These are phyloP conservation scores for Nothocercus julius DNA, from an alignment of 2,113 vertebrate species.

Conservation along the genomic window DNA sequence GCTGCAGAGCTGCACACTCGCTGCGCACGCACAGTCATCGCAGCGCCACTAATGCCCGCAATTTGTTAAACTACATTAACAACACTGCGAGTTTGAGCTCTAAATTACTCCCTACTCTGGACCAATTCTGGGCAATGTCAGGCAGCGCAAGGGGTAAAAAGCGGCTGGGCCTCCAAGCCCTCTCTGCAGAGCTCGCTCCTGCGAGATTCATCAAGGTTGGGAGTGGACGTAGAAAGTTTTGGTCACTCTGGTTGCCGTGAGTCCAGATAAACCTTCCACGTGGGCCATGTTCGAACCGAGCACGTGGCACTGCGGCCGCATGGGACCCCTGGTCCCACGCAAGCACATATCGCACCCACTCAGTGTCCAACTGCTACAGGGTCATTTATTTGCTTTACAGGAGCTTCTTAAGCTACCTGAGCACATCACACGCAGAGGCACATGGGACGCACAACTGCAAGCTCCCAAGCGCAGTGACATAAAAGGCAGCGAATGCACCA, in stretches of 20 bases:
- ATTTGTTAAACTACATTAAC: background rate
- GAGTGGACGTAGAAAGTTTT: background rate
- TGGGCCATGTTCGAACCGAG: rapidly evolving
- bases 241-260: rapidly evolving
- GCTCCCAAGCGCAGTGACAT: constrained; percentile 3
- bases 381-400: background rate
- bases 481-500: constrained; percentile 16
- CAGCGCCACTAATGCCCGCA: background rate
- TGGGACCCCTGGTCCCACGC: background rate
- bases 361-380: background rate
- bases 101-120: background rate
- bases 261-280: rapidly evolving
- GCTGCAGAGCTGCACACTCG: too few relatives aligned
- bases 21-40: background rate
- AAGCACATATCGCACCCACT: rapidly evolving
- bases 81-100: background rate
- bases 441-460: background rate
- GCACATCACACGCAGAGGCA: background rate
- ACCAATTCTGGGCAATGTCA: background rate
- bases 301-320: background rate
- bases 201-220: background rate
- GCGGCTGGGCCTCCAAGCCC: background rate
- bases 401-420: background rate
- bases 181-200: rapidly evolving
- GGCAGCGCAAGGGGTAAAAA: background rate